Evolutionary conservation across 2,888 invertebrate species (phyloP), one percentile per base, ranked within the genome.

Genomic region (Synergus itoensis): DNA sequence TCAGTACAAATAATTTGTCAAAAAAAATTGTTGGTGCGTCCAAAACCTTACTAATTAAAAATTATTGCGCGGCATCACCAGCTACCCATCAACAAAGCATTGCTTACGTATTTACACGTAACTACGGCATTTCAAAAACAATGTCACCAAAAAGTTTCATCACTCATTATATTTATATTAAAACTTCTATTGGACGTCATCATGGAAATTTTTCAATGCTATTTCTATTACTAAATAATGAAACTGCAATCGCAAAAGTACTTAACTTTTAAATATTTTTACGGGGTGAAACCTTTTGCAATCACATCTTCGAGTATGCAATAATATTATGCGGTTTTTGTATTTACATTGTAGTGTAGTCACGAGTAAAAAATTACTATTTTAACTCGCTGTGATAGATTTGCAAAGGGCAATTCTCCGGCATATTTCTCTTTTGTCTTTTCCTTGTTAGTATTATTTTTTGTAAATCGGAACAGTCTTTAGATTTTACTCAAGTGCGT

Each of bases 361-460:
- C n/a, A 21, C 36, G 7, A 2, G 18, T 73, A 8, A 36, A 73
- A 73, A 73, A 28, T 73, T 18, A 9, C 53, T n/a, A 36, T 53
- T 48, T 73, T 11, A 40, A 73, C 40, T n/a, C 53, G 9, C n/a
- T 21, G 45, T 53, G 53, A 21, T 45, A 69, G 69, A 69, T 48
- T 69, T 69, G 45, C 18, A 67, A 67, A 69, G 11, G 73, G 73
- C 73, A 73, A 73, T 73, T 73, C 53, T 36, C 73, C 36, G 73
- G 73, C 73, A 53, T 73, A 53, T 53, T 36, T 73, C 28, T 69
- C 16, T 11, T 73, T 73, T 73, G 12, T 53, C 14, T 45, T 48
- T 69, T 69, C 18, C 1, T 48, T 65, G 14, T 48, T 7, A 28
- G 45, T 28, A 36, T n/a, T 28, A 36, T 57, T 14, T n/a, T 5